Percentiles rank a stretch among this genome's conserved stretches.
These are phyloP conservation scores for Zalophus californianus DNA, from an alignment of 2,797 vertebrate species.

Conservation along the genomic window DNA sequence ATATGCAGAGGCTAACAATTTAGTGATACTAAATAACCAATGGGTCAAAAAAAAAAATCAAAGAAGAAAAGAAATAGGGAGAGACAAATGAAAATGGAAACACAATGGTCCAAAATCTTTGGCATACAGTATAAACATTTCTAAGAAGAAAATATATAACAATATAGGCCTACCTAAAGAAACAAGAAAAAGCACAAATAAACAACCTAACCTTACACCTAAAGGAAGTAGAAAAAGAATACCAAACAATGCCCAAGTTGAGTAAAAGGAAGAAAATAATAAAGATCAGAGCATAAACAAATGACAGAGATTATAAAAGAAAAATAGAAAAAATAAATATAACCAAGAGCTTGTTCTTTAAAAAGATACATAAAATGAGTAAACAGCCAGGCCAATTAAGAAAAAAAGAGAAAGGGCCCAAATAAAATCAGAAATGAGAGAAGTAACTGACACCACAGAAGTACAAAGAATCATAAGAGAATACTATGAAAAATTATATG, in stretches of 20 bases:
- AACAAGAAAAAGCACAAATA: background rate
- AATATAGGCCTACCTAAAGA: background rate
- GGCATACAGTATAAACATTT: background rate
- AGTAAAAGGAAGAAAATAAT: background rate
- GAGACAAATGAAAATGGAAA: background rate
- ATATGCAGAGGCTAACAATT: background rate
- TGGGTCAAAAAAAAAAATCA: background rate
- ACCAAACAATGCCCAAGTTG: background rate
- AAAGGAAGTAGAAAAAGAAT: background rate
- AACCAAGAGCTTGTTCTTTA: background rate
- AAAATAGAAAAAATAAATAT: background rate
- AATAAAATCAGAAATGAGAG: background rate
- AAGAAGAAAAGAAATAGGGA: background rate
- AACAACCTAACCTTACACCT: background rate
- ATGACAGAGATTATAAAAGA: background rate
- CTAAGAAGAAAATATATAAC: background rate
- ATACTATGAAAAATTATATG: background rate
- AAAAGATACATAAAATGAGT: background rate
- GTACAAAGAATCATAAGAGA: background rate
- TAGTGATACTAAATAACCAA: background rate
- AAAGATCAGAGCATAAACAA: background rate
- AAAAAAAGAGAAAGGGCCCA: background rate
- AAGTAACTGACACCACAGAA: background rate
- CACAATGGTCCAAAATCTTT: background rate
- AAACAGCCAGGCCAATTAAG: background rate